phyloP scores from a whole-genome alignment of 2,113 vertebrate species.

The Herpetotheres cachinnans region DNA sequence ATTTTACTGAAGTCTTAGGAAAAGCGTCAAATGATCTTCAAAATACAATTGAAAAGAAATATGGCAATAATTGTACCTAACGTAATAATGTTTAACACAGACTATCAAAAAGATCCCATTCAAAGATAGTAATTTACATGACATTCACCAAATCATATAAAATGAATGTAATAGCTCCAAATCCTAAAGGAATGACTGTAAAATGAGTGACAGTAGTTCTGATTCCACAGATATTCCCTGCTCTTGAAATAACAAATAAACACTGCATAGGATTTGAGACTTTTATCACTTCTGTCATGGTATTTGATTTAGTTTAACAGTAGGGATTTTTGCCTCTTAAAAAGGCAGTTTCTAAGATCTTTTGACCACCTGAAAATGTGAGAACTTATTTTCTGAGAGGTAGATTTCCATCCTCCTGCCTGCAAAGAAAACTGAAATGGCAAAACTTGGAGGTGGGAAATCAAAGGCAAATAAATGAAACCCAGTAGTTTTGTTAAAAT shows the following conservation, averaged over 20 bases:
- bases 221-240: neutral
- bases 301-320: neutral
- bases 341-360: neutral
- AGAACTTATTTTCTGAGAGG: neutral
- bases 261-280: neutral
- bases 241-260: neutral
- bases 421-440: neutral
- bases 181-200: neutral
- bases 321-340: neutral
- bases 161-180: fast-evolving
- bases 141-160: neutral
- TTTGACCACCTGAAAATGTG: neutral
- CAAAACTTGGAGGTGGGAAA: neutral
- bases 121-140: neutral
- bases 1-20: neutral
- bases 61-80: neutral
- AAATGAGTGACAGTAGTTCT: neutral
- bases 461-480: neutral
- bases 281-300: neutral
- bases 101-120: neutral
- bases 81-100: neutral
- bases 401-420: neutral
- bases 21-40: neutral
- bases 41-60: neutral
- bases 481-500: neutral